These are phyloP conservation scores for Nannoperca obscura DNA, from an alignment of 2,797 vertebrate genomes.

Conservation along the genomic window DNA sequence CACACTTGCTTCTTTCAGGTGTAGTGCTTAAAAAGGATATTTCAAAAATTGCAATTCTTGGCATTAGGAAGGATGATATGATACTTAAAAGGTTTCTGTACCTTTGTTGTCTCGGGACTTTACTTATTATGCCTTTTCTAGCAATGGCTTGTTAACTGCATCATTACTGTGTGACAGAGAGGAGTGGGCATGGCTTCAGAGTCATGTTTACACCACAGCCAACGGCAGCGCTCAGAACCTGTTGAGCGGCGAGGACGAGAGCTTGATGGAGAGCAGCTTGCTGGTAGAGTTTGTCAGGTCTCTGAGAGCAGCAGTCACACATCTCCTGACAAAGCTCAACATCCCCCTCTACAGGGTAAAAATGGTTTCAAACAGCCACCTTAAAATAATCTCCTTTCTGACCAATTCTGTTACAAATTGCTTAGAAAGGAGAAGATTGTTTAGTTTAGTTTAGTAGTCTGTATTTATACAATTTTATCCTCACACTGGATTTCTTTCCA, in stretches of 20 bases:
- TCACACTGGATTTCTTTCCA: not conserved
- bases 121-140: not conserved
- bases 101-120: not conserved
- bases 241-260: conserved; percentile 62
- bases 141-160: conserved; percentile 9
- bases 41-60: not conserved
- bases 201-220: conserved; percentile 76
- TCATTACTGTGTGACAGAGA: conserved; percentile 72
- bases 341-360: conserved; percentile 87
- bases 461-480: not conserved
- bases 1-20: not conserved
- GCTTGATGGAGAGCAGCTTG: conserved; percentile 68
- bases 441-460: not conserved
- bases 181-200: conserved; percentile 87
- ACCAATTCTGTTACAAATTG: no score
- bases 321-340: conserved; percentile 86
- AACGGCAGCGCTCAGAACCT: conserved; percentile 76
- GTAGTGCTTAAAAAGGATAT: not conserved
- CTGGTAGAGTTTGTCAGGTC: conserved; percentile 77
- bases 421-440: not conserved
- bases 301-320: conserved; percentile 81
- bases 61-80: not conserved
- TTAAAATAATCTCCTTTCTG: not conserved
- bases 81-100: not conserved
- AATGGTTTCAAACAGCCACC: not conserved